phyloP scores from a whole-genome alignment of 2,888 invertebrate genomes.

The Tillus elongatus region DNA sequence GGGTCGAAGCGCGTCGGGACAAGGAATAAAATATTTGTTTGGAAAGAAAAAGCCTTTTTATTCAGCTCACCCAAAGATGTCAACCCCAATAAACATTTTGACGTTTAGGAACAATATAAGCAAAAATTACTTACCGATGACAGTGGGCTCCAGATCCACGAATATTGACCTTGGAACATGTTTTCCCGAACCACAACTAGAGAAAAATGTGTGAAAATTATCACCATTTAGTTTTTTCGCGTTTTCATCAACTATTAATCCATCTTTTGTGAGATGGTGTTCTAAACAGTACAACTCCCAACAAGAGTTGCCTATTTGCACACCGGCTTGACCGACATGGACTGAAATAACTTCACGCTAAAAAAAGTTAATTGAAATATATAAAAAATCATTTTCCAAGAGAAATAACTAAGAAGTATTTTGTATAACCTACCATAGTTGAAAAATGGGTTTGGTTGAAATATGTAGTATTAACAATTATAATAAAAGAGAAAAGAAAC shows the following conservation, averaged over 20 bases:
- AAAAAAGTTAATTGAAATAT: conserved; percentile 28
- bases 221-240: conserved; percentile 26
- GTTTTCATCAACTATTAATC: conserved; percentile 6
- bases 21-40: too few species aligned
- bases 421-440: too few species aligned
- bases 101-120: too few species aligned
- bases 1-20: too few species aligned
- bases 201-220: conserved; percentile 59
- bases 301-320: conserved; percentile 68
- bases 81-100: too few species aligned
- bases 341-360: conserved; percentile 74
- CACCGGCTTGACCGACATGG: conserved; percentile 73
- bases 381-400: too few species aligned
- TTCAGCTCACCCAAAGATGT: too few species aligned
- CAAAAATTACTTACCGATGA: conserved; percentile 64
- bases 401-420: too few species aligned
- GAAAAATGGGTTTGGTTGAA: too few species aligned
- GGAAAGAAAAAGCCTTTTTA: too few species aligned
- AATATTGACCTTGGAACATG: conserved; percentile 76
- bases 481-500: too few species aligned
- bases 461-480: too few species aligned
- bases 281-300: conserved; percentile 72
- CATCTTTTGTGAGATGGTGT: conserved; percentile 52
- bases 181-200: conserved; percentile 69
- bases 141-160: conserved; percentile 76